Base-by-base conservation (phyloP, 2,797 vertebrate genomes). In the Falco rusticolus region DNA sequence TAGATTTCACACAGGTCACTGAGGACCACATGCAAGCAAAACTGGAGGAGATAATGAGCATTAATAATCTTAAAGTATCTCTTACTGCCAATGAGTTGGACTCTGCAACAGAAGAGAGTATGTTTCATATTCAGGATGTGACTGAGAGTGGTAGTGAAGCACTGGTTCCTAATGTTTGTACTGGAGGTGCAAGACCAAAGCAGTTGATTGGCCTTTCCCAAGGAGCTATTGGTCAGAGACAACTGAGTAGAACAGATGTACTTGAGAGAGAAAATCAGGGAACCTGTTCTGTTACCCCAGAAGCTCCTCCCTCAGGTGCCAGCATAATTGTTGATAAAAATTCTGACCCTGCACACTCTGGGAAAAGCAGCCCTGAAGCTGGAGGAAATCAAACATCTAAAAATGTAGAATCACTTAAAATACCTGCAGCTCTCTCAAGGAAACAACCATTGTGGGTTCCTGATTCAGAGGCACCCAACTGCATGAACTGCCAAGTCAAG, bases 381-480 rank as follows among this genome's bases (percentile, higher is more conserved):
- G 95, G 81, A 94, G 93, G 90, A 47, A 93, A 16, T 84, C 81
- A 95, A 37, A 21, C 80, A 14, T 31, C 77, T 71, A 79, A 85
- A 90, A 84, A 89, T 0, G 20, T 94, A 34, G 97, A 97, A 34
- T 94, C 96, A 18, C 54, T n/a, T 84, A 26, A 94, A 37, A 72
- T 69, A 21, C 93, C 87, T 71, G 84, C 97, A 61, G 89, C 97
- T 87, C 95, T 98, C 66, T 98, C 99, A 4, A 97, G 97, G 94
- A 98, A 98, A 74, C 99, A 99, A 79, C 99, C 99, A 1, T 82
- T 98, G 5, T 99, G 99, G 99, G 98, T 99, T 63, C 99, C 99
- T 1, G 99, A 99, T 93, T 98, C 99, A 13, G 99, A 99, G 94
- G 99, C 99, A 83, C 99, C 99, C 61, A 99, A 98, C 88, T 99